Evolutionary conservation across 2,113 vertebrate genomes (phyloP).

Genomic region (Panurus biarmicus): DNA sequence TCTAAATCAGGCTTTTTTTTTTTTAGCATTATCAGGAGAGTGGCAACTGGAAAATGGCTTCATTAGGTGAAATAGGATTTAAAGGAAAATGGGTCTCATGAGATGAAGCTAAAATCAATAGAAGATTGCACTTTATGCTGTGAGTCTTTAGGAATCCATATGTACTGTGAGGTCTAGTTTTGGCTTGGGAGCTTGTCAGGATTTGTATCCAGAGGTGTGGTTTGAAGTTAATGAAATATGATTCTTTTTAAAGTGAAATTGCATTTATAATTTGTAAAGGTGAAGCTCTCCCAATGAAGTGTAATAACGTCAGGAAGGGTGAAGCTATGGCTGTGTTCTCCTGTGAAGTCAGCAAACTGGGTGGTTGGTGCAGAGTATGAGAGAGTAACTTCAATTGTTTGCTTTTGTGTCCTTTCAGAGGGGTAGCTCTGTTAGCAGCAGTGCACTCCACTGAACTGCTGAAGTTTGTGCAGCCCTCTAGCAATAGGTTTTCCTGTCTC

Average conservation of each 20-base stretch:
- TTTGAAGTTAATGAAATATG: background rate
- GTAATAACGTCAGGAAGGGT: background rate
- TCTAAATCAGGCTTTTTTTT: background rate
- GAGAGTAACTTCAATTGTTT: background rate
- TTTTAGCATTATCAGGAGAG: background rate
- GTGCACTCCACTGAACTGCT: background rate
- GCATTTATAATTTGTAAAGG: background rate
- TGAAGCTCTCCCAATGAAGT: background rate
- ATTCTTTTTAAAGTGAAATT: background rate
- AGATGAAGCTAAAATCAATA: background rate
- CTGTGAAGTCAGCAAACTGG: background rate
- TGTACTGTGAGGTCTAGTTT: fast-evolving
- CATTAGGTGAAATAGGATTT: background rate
- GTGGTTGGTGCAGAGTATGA: background rate
- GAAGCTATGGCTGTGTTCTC: background rate
- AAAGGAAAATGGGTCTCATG: background rate
- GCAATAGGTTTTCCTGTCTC: background rate
- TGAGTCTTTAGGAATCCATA: background rate
- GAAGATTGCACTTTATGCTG: background rate
- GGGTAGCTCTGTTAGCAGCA: background rate
- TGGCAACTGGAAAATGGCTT: background rate
- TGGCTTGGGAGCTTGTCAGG: background rate
- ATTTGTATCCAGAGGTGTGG: background rate
- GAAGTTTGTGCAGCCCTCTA: background rate
- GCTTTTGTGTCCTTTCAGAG: background rate